Evolutionary conservation across 2,888 invertebrate genomes (phyloP), one percentile per base, ranked within the genome.

Genomic region (Tortricodes alternella): DNA sequence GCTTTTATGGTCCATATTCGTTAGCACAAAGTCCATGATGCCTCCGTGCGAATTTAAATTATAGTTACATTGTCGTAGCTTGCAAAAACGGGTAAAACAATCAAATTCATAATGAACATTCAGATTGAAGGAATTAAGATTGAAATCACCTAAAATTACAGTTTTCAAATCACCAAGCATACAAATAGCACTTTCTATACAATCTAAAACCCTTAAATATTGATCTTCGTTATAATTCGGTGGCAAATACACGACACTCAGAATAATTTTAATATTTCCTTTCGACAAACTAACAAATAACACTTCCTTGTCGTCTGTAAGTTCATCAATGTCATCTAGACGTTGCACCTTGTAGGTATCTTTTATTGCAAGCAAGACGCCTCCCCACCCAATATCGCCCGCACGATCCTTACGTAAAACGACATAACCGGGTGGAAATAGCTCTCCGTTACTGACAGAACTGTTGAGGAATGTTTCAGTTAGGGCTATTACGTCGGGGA

Each of bases 291-390:
- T 29, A n/a, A 32, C 49, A 19, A 49, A 46, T 3, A 60, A 11
- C 9, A 60, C 7, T 53, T 60, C 60, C 23, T 19, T 52, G 4
- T 60, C 60, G 7, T n/a, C 11, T 0, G 44, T 39, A 13, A 46
- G 6, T 9, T 9, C 29, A 15, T 43, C 37, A 38, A 53, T 32
- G 23, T 49, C 16, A 3, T 5, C 24, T 1, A 58, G 8, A 1
- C 29, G 16, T 0, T 29, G 48, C 2, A 58, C 37, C 1, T 13
- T 7, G 46, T 44, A 49, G 7, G 7, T 18, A 2, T 58, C 49
- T 0, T 37, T 21, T 0, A 53, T 41, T 8, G 58, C 58, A 5
- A 59, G 34, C 3, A 59, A 18, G 0, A 53, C 53, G 3, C 58
- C 58, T 1, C 50, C 53, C 38, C 39, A 59, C 0, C 53, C 53